Conservation (phyloP, 2,888 invertebrate species). For the Trissolcus japonicus region DNA sequence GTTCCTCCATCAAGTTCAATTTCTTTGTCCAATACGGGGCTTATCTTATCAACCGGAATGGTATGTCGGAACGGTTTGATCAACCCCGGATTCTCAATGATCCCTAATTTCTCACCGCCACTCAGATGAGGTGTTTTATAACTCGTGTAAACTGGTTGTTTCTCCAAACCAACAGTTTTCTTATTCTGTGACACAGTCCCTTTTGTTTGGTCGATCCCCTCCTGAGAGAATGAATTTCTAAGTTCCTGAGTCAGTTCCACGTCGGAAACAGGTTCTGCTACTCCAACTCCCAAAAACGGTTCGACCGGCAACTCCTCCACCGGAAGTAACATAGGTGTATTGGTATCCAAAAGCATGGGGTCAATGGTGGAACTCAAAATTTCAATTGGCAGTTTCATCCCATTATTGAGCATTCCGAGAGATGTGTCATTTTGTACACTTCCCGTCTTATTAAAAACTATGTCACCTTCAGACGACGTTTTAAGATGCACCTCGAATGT, state of each 20-base stretch:
- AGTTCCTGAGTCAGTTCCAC: constrained; percentile 68
- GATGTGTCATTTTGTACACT: not conserved
- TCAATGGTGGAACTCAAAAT: not conserved
- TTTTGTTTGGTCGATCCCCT: constrained; percentile 56
- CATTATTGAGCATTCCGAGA: not conserved
- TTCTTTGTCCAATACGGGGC: constrained; percentile 58
- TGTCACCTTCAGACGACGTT: constrained; percentile 60
- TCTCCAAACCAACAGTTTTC: constrained; percentile 60
- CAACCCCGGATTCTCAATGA: constrained; percentile 70
- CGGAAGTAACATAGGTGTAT: constrained; percentile 34
- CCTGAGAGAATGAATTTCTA: constrained; percentile 66
- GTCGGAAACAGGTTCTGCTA: constrained; percentile 74
- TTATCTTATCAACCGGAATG: constrained; percentile 73
- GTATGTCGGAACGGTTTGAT: constrained; percentile 73
- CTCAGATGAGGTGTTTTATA: constrained; percentile 72
- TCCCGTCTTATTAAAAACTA: not conserved
- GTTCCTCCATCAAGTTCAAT: not conserved
- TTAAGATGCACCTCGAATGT: constrained; percentile 69
- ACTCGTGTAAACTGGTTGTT: constrained; percentile 70
- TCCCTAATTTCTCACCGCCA: constrained; percentile 66
- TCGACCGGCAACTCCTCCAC: constrained; percentile 28
- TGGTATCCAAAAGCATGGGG: constrained; percentile 23
- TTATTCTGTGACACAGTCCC: constrained; percentile 39
- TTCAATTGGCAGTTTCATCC: not conserved
- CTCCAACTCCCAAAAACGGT: constrained; percentile 68